These are phyloP conservation scores for Zosterops japonicus DNA, from an alignment of 2,113 vertebrate genomes.

Conservation along the genomic window DNA sequence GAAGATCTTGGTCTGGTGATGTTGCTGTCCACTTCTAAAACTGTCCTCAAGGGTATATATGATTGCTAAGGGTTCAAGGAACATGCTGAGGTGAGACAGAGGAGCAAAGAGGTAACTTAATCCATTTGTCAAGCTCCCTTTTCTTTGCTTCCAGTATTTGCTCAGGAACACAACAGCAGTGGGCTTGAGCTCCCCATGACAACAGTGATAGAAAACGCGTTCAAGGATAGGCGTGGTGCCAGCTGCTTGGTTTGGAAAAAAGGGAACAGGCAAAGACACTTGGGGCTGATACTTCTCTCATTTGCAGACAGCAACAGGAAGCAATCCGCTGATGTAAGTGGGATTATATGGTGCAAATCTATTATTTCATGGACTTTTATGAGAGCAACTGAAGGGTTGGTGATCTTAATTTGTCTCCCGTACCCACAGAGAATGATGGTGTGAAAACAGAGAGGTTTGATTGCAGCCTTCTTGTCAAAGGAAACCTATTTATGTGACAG, in stretches of 20 bases:
- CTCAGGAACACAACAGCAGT: fast-evolving
- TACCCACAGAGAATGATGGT: neutral
- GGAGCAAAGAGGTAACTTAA: neutral
- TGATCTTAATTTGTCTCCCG: neutral
- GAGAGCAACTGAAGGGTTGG: neutral
- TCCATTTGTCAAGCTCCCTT: neutral
- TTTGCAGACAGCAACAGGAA: neutral
- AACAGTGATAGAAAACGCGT: neutral
- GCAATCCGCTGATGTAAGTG: neutral
- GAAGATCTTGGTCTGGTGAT: neutral
- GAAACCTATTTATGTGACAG: neutral
- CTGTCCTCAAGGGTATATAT: neutral
- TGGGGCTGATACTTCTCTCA: neutral
- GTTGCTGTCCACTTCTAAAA: neutral
- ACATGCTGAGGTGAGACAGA: neutral
- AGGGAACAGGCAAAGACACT: neutral
- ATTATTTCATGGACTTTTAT: neutral
- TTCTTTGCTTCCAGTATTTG: neutral
- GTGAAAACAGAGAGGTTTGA: neutral
- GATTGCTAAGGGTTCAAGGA: neutral
- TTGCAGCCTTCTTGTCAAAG: neutral
- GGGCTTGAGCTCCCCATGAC: neutral
- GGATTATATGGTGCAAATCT: neutral
- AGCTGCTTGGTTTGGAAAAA: neutral
- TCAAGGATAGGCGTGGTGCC: neutral